phyloP scores from a whole-genome alignment of 2,797 vertebrate species.

The Rhinogobio ventralis region DNA sequence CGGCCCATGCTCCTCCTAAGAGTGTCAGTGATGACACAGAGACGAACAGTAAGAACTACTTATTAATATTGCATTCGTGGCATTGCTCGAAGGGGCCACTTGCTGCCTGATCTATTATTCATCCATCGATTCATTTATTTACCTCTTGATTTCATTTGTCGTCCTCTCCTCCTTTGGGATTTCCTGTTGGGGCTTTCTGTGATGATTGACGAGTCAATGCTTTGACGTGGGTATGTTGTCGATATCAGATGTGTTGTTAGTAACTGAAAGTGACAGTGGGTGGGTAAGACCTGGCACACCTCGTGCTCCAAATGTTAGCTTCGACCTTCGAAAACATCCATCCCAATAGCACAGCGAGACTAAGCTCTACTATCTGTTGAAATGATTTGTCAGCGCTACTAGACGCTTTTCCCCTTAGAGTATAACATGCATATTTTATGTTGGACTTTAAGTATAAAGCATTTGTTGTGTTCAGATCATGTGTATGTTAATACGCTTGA shows the following conservation, averaged over 20 bases:
- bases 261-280: constrained; percentile 82
- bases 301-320: constrained; percentile 44
- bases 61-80: constrained; percentile 84
- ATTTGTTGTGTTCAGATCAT: constrained; percentile 56
- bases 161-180: constrained; percentile 72
- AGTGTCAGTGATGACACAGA: constrained; percentile 89
- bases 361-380: constrained; percentile 40
- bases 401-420: constrained; percentile 23
- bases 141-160: constrained; percentile 83
- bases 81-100: constrained; percentile 79
- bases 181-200: constrained; percentile 62
- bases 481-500: constrained; percentile 60
- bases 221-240: constrained; percentile 82
- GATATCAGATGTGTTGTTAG: constrained; percentile 82
- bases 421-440: constrained; percentile 52
- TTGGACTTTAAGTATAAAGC: constrained; percentile 42
- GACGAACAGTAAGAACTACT: constrained; percentile 88
- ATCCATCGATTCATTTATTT: constrained; percentile 88
- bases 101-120: constrained; percentile 84
- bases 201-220: constrained; percentile 81
- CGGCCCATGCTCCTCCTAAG: constrained; percentile 87
- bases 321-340: constrained; percentile 52
- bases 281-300: constrained; percentile 76
- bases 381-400: constrained; percentile 47
- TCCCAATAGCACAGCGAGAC: constrained; percentile 41